Evolutionary conservation across 2,113 vertebrate genomes (phyloP), one percentile per base, ranked within the genome.

Genomic region (Lophochroa leadbeateri): DNA sequence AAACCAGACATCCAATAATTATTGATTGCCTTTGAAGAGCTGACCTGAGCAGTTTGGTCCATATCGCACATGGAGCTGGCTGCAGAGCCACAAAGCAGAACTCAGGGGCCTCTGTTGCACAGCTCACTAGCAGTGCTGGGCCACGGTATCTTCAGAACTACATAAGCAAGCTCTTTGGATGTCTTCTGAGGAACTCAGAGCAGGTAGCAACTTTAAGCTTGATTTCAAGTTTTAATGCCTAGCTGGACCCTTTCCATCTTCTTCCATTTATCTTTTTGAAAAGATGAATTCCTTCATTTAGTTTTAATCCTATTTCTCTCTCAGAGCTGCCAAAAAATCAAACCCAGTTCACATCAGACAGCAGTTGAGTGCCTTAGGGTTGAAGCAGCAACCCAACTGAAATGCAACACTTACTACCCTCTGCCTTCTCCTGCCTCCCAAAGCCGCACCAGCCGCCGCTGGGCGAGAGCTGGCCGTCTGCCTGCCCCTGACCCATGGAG

Each of bases 241-340:
- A 35, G 46, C 92, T 96, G 89, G 84, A 91, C 58, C n/a, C 41
- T 41, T 90, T 87, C 81, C 85, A 61, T 82, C 39, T 50, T 67
- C 49, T 86, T 72, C 74, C 74, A 86, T 92, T 96, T 89, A 92
- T 86, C 60, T 84, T 77, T 74, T 64, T 50, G 69, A 85, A 92
- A 84, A 93, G 82, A 96, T 52, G 5, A 90, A 92, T 94, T 90
- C 53, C 64, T 95, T 85, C 49, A 69, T 61, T 91, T 90, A 92
- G 72, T 94, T 95, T 92, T 91, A 95, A 96, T 91, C 78, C 85
- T 74, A 58, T 80, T 93, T 94, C 50, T 91, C 39, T 84, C 70
- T 89, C 0, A 0, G 41, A 89, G 81, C 83, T 94, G 81, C 89
- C 94, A 96, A 70, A 79, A 94, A 71, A 69, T 10, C 78, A 44